A percentile compares a stretch with the other conserved stretches of the same genome.
Evolutionary conservation across 2,113 vertebrate genomes (phyloP).

Genomic region (Elephas maximus): DNA sequence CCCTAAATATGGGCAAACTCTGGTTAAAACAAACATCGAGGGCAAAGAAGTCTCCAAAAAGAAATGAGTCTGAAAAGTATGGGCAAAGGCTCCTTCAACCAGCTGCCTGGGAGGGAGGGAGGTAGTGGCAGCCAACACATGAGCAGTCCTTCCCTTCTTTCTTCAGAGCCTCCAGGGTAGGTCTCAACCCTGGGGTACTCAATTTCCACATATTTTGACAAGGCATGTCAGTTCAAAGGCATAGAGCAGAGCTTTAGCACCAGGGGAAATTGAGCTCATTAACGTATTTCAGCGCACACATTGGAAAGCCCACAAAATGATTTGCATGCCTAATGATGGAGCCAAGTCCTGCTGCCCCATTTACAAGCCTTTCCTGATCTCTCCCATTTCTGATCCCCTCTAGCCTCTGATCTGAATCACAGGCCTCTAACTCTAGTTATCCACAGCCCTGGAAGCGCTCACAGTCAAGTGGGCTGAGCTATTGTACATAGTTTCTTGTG

Average conservation of each 20-base stretch:
- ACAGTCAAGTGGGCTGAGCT: constrained; percentile 5
- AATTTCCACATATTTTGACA: constrained; percentile 71
- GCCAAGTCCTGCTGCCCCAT: background rate
- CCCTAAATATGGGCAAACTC: constrained; percentile 53
- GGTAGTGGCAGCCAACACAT: constrained; percentile 26
- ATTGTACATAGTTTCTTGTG: background rate
- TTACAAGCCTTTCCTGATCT: background rate
- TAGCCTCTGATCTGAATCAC: background rate
- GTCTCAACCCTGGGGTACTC: constrained; percentile 41
- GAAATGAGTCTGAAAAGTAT: constrained; percentile 50
- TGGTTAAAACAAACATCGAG: constrained; percentile 32
- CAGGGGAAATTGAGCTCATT: constrained; percentile 53
- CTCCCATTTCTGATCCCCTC: background rate
- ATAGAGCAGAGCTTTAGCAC: constrained; percentile 30
- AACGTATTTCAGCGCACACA: constrained; percentile 21
- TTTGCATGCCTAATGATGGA: constrained; percentile 44
- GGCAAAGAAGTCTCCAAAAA: constrained; percentile 50
- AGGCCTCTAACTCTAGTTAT: background rate
- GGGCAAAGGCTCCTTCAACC: background rate
- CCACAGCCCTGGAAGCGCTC: background rate
- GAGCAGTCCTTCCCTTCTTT: constrained; percentile 27
- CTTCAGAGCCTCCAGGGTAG: constrained; percentile 62
- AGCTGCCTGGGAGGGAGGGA: background rate
- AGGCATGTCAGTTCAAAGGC: constrained; percentile 72
- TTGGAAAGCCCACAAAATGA: constrained; percentile 2